Conservation (phyloP, 2,113 vertebrate genomes). For the Protobothrops flavoviridis region DNA sequence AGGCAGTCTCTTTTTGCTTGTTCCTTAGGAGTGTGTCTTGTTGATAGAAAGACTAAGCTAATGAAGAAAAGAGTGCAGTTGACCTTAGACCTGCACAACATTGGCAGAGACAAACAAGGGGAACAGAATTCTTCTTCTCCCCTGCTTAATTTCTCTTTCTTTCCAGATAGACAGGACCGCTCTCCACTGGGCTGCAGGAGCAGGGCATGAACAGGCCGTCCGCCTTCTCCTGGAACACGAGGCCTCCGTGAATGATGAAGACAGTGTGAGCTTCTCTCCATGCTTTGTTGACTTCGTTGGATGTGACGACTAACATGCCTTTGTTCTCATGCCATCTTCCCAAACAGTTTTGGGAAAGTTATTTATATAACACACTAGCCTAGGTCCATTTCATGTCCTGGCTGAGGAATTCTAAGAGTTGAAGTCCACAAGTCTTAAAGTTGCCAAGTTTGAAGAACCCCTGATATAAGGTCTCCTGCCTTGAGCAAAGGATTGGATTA, state of each 20-base stretch:
- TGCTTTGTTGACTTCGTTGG: not conserved
- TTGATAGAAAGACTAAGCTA: not conserved
- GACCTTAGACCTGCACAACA: not conserved
- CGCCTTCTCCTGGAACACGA: conserved; percentile 79
- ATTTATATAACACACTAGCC: too few relatives aligned
- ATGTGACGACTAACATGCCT: not conserved
- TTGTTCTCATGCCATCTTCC: not conserved
- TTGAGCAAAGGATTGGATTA: too few relatives aligned
- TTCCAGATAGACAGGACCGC: conserved; percentile 80
- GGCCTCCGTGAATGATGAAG: conserved; percentile 76
- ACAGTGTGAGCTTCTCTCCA: conserved; percentile 67
- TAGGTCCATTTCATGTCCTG: too few relatives aligned
- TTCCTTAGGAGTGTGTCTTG: not conserved
- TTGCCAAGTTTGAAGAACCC: too few relatives aligned
- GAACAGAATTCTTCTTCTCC: not conserved
- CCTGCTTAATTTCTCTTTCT: conserved; percentile 14
- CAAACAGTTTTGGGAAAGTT: too few relatives aligned
- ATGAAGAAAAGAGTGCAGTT: not conserved
- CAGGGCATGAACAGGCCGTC: conserved; percentile 79
- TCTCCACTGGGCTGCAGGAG: conserved; percentile 86
- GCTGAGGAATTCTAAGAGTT: too few relatives aligned
- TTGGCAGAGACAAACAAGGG: too few relatives aligned
- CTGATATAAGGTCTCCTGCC: too few relatives aligned
- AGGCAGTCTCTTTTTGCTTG: not conserved
- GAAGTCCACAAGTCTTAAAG: too few relatives aligned